Percentiles rank a stretch among this genome's conserved stretches.
These are phyloP conservation scores for Pleuronectes platessa DNA, from an alignment of 2,113 vertebrate genomes.

Conservation along the genomic window DNA sequence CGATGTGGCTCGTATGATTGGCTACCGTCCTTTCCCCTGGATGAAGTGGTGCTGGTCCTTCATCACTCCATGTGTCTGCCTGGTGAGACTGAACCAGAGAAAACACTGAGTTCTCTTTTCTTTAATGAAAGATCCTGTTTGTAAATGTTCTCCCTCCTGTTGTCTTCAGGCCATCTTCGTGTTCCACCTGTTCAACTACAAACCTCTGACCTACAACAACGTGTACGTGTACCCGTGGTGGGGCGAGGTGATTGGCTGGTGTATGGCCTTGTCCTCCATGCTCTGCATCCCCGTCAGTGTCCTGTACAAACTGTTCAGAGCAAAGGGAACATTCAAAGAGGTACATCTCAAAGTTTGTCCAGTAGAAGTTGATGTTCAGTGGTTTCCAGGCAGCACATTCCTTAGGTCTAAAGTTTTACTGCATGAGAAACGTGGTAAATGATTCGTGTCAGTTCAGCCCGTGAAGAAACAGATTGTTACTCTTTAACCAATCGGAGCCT, in stretches of 20 bases:
- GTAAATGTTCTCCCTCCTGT: background rate
- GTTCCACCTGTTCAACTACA: slow-evolving; percentile 88
- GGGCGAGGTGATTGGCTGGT: slow-evolving; percentile 88
- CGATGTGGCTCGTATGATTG: slow-evolving; percentile 87
- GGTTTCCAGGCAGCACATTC: background rate
- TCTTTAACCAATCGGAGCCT: no score
- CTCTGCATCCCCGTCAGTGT: slow-evolving; percentile 85
- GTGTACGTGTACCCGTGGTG: slow-evolving; percentile 87
- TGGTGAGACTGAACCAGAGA: slow-evolving; percentile 65
- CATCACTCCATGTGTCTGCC: slow-evolving; percentile 85
- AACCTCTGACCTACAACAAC: slow-evolving; percentile 87
- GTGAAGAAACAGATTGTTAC: no score
- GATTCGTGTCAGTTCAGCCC: background rate
- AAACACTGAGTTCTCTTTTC: no score
- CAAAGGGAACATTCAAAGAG: slow-evolving; percentile 83
- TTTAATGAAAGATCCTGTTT: no score
- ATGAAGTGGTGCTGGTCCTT: slow-evolving; percentile 90
- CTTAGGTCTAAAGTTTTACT: background rate
- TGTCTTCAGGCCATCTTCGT: slow-evolving; percentile 83
- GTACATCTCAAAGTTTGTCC: slow-evolving; percentile 47
- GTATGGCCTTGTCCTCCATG: slow-evolving; percentile 86
- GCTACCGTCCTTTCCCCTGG: slow-evolving; percentile 85
- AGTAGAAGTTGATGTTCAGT: background rate
- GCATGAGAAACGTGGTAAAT: background rate
- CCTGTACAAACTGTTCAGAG: slow-evolving; percentile 83